phyloP scores from a whole-genome alignment of 2,797 vertebrate genomes.

The Chiloscyllium punctatum region DNA sequence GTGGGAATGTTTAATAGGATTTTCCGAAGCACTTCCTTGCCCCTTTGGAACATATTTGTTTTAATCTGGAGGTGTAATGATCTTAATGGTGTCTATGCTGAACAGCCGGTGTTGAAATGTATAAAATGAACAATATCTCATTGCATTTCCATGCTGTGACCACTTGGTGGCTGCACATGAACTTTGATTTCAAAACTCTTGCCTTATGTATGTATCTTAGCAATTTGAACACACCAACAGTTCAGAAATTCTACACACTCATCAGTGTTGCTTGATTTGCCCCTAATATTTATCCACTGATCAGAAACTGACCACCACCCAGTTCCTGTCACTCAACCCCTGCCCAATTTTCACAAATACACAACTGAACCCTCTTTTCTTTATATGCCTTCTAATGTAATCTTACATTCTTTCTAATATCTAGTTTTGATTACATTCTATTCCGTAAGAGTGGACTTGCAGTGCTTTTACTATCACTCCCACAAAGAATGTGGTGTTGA shows the following conservation, averaged over 20 bases:
- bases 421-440: not conserved
- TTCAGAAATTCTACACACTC: not conserved
- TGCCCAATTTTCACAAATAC: not conserved
- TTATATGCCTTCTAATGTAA: too few species aligned
- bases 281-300: not conserved
- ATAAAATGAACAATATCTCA: not conserved
- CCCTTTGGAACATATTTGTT: not conserved
- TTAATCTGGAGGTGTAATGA: not conserved
- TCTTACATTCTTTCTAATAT: not conserved
- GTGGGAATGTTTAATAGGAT: not conserved
- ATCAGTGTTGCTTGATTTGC: not conserved
- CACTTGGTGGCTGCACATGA: not conserved
- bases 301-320: not conserved
- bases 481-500: not conserved
- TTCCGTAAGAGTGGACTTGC: not conserved
- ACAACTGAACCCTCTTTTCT: too few species aligned
- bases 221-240: not conserved
- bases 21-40: not conserved
- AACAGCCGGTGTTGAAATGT: not conserved
- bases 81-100: not conserved
- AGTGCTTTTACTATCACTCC: not conserved
- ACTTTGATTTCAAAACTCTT: not conserved
- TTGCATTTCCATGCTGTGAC: not conserved
- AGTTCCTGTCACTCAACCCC: not conserved
- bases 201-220: not conserved